Conservation (phyloP, 2,797 vertebrate genomes). For the Enteromius unitaeniatus region DNA sequence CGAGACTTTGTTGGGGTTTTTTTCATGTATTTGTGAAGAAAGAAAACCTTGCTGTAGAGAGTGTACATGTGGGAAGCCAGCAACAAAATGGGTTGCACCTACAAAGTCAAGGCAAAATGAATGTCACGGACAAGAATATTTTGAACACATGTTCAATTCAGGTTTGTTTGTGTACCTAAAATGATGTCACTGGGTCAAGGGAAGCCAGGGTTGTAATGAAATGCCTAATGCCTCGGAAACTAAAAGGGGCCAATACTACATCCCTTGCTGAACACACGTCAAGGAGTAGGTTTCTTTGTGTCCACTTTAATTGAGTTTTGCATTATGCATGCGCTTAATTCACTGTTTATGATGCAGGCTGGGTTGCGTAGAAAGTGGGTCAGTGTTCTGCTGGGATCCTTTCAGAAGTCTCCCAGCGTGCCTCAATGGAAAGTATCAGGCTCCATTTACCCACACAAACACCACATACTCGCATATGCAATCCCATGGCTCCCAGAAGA, state of each 20-base stretch:
- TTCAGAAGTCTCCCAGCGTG: slow-evolving; percentile 24
- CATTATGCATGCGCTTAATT: slow-evolving; percentile 27
- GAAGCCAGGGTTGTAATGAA: slow-evolving; percentile 13
- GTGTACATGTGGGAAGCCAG: not conserved
- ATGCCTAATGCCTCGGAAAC: not conserved
- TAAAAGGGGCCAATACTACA: not conserved
- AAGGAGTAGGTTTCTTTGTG: slow-evolving; percentile 21
- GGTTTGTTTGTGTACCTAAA: slow-evolving; percentile 2
- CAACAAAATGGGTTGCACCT: not conserved
- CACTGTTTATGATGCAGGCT: slow-evolving; percentile 28
- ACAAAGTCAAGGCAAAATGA: not conserved
- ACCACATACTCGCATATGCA: slow-evolving; percentile 9
- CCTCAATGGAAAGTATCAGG: slow-evolving; percentile 26
- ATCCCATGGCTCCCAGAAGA: slow-evolving; percentile 8
- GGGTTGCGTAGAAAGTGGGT: slow-evolving; percentile 39
- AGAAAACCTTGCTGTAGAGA: not conserved
- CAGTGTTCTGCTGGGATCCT: slow-evolving; percentile 34
- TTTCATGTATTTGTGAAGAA: not conserved
- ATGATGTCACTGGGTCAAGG: slow-evolving; percentile 9
- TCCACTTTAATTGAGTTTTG: slow-evolving; percentile 16
- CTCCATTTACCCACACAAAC: not conserved
- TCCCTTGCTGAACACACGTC: not conserved
- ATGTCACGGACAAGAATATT: not conserved
- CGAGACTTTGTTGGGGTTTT: not conserved
- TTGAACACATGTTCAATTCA: not conserved